Evolutionary conservation across 2,888 invertebrate species (phyloP), one percentile per base, ranked within the genome.

Genomic region (Cosmopolites sordidus): DNA sequence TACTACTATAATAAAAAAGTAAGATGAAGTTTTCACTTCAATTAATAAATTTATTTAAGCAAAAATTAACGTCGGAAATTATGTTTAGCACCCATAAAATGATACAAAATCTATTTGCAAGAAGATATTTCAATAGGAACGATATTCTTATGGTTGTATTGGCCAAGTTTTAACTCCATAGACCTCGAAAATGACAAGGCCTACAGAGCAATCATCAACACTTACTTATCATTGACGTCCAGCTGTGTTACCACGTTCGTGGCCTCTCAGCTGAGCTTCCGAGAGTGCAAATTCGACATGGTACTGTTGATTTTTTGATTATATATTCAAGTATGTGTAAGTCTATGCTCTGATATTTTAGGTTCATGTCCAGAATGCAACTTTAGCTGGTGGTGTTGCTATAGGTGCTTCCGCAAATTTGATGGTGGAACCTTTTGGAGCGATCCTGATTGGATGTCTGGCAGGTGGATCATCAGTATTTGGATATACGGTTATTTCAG

Each of bases 151-250:
- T 97, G 95, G 95, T 79, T 96, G 51, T 97, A 90, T 75, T 97
- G 96, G 96, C 97, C 97, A 0, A 93, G 93, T 56, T 98, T 98
- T 77, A 98, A 97, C 77, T 87, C 90, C 1, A 92, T 86, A 0
- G 81, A 89, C 48, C 79, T 89, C 17, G 78, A 77, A 1, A 80
- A 83, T 0, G 84, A 83, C 44, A 87, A 86, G 62, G 87, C 87
- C 61, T 83, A 87, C 66, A 79, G 96, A 54, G 95, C 95, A 17
- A 83, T 96, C 58, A 81, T 96, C 70, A 97, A 98, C 79, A 96
- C 97, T 1, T 93, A 95, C 70, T 78, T 95, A 57, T 86, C 95
- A 38, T 79, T 98, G 64, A 84, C 89, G 51, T 82, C 92, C 22
- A 85, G 86, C 65, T 83, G 84, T 77, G 86, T 95, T 9, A 83